Base-by-base conservation (phyloP, 2,888 invertebrate species). In the Nemoura dubitans region DNA sequence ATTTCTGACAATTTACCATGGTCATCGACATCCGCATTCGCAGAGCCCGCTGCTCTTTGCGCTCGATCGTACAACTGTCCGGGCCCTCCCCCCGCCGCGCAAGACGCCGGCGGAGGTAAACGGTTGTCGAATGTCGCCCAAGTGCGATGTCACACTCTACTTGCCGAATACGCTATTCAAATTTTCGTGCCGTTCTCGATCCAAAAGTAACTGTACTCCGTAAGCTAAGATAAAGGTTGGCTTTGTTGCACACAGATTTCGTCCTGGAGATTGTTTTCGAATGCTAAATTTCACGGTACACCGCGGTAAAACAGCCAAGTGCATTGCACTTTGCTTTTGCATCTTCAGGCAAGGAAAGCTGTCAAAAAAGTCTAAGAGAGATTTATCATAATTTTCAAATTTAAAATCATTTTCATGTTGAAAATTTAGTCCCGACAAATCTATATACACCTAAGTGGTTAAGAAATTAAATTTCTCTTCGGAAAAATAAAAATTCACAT, bases 321-420 rank as follows among this genome's bases (percentile, higher is more conserved):
- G 59, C 59, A 27, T 78, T 78, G 78, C 28, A 27, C 78, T 28
- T 78, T 78, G 28, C 16, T 26, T 25, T 25, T n/a, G n/a, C 10
- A 26, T 78, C 78, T 28, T 27, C 5, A 78, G 78, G 78, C 26
- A 30, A 7, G 28, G 81, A 81, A 81, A 81, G 81, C 81, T 2
- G 81, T 7, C 27, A 26, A 78, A 78, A 78, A 78, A 16, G 28
- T 27, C 78, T 30, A 14, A 30, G 26, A 29, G n/a, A 30, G 21
- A 81, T 81, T 81, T 81, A 81, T n/a, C 81, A 81, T 81, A 81
- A 81, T 81, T 81, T 81, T 81, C 81, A 81, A 81, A 81, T 81
- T 30, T 29, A 28, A 30, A 81, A 14, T 81, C 81, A 30, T 78
- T 27, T 27, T 5, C n/a, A 14, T n/a, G 16, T 26, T 78, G 78